Percentiles rank a stretch among this genome's conserved stretches.
Conservation (phyloP, 2,888 invertebrate species). For the Drosophila merina region DNA sequence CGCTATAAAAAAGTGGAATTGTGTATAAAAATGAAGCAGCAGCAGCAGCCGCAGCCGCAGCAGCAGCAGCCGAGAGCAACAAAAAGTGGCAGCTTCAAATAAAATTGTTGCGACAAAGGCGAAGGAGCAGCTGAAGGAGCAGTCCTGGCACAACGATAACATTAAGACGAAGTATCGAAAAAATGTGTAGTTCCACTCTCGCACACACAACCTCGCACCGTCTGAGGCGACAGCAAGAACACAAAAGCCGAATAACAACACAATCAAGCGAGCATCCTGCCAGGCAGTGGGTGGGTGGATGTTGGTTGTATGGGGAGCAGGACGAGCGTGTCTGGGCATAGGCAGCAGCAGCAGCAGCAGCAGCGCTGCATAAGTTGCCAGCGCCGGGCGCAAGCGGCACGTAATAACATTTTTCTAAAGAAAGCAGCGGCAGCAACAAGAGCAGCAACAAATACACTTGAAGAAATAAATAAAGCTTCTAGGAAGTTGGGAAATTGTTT, state of each 20-base stretch:
- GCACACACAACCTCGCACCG: constrained; percentile 35
- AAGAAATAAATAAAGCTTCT: neutral
- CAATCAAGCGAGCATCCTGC: constrained; percentile 71
- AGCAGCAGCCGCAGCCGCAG: constrained; percentile 57
- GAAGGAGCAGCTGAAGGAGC: constrained; percentile 62
- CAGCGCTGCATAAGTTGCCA: constrained; percentile 75
- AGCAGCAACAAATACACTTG: constrained; percentile 22
- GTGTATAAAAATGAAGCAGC: constrained; percentile 78
- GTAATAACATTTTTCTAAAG: constrained; percentile 77
- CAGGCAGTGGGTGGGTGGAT: constrained; percentile 3
- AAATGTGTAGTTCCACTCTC: constrained; percentile 73
- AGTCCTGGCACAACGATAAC: constrained; percentile 72
- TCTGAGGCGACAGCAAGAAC: constrained; percentile 61
- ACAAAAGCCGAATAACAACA: constrained; percentile 77
- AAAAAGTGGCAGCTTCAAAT: constrained; percentile 78
- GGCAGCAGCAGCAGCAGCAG: constrained; percentile 40
- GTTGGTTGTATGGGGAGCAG: neutral
- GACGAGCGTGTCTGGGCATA: constrained; percentile 73
- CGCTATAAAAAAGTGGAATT: constrained; percentile 75
- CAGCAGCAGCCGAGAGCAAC: constrained; percentile 49
- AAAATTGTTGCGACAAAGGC: constrained; percentile 80
- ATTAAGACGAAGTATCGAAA: constrained; percentile 77
- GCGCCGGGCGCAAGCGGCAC: constrained; percentile 72
- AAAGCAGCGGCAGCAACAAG: constrained; percentile 48
- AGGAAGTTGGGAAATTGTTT: neutral